Base-by-base conservation (phyloP, 2,113 vertebrate species). In the Periophthalmus modestus region DNA sequence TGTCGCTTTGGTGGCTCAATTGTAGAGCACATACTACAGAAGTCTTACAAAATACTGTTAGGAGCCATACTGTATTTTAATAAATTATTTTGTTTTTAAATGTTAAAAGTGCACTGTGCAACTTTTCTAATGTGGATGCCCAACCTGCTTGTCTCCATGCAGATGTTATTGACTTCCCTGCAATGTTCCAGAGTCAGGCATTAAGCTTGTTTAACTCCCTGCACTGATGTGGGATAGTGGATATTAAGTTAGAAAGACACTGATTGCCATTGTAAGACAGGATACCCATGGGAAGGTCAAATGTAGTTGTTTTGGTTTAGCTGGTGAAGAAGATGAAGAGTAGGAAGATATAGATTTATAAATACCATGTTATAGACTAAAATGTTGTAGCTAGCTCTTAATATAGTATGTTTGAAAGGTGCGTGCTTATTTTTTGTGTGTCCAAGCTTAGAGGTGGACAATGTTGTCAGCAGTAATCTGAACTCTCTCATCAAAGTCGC, bases 381-480 rank as follows among this genome's bases (percentile, higher is more conserved):
- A 55, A 55, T n/a, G 10, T 54, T 50, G 15, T 4, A 50, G 48
- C 5, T n/a, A 54, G 4, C 52, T 7, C 18, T 58, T 7, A n/a
- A 13, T 11, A 57, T 14, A 58, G 2, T 2, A 24, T 23, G 9
- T 7, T 10, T 43, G 7, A 58, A 58, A 13, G 11, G 58, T 16
- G 24, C 13, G 58, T 61, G 24, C 28, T 7, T 33, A 28, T 33
- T 61, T 16, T 33, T 33, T 50, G 19, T 24, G 74, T 66, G 23
- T 43, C 76, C 15, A 52, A 46, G 59, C 21, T 71, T 54, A 54
- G 47, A 59, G 62, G 68, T 74, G 72, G 74, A 85, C 83, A 75
- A 78, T 79, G 69, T 82, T 75, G 78, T 88, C 91, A 87, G 86
- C 79, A 77, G 77, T 86, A 82, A 89, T 88, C 72, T 78, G 74